Evolutionary conservation across 2,797 vertebrate species (phyloP), one percentile per base, ranked within the genome.

Genomic region (Clarias fuscus): DNA sequence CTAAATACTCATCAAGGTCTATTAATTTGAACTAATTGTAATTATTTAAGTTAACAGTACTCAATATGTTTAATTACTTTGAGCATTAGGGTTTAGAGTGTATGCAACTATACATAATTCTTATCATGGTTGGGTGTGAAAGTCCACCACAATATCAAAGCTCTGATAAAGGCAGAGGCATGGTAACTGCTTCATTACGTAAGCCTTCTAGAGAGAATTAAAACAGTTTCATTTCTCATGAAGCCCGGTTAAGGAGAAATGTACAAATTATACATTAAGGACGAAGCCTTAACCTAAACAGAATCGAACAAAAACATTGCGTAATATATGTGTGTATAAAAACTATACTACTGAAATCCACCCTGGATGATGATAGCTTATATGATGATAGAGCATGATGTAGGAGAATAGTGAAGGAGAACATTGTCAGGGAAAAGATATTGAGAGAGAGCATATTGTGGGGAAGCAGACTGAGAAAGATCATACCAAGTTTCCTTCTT

Each of bases 81-180:
- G 33, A 33, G 33, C 33, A 33, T 33, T 33, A 33, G 33, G 33
- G 33, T 33, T 33, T 33, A 33, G 1, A 33, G 33, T 33, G 33
- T 33, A 4, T n/a, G n/a, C 64, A 14, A 71, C 56, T 64, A 13
- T 53, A 17, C 1, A 27, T 43, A 76, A 7, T 15, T 65, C 68
- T 87, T 84, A 84, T 86, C 87, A 27, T 73, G 17, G 76, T 27
- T 24, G 27, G 86, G 82, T 84, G 67, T 89, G 85, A 89, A 85
- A 89, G 86, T 89, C 76, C 85, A 86, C 48, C 64, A 18, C 20
- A 64, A 86, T 83, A 83, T 87, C 84, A 87, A 86, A 70, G 62
- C 72, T 89, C 62, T 77, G 85, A 85, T 86, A 89, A 84, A 72
- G 82, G 58, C 56, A 86, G 4, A 30, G 65, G 72, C 24, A 81